Evolutionary conservation across 2,113 vertebrate species (phyloP).

Genomic region (Eptesicus fuscus): DNA sequence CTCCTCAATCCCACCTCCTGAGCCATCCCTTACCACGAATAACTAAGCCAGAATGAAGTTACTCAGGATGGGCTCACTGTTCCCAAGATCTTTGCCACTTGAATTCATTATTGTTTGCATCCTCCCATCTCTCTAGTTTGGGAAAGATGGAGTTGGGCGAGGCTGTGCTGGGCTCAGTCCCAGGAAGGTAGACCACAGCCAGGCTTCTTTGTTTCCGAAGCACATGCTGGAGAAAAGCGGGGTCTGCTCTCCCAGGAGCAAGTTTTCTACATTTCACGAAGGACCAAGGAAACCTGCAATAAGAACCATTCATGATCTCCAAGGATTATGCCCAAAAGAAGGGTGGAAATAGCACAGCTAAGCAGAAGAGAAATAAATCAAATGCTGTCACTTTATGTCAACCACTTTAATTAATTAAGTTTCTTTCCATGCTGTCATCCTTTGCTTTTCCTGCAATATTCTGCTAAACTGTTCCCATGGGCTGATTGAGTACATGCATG

Average conservation of each 20-base stretch:
- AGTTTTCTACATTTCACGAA: not conserved
- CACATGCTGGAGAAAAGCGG: not conserved
- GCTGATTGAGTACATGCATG: not conserved
- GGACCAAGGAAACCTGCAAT: not conserved
- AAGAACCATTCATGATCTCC: not conserved
- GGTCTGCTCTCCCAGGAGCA: not conserved
- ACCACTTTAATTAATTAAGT: constrained; percentile 19
- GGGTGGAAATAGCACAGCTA: not conserved
- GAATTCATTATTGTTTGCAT: not conserved
- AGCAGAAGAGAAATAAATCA: constrained; percentile 28
- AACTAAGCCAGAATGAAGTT: not conserved
- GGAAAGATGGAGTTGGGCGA: not conserved
- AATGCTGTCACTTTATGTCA: not conserved
- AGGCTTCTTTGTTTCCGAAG: not conserved
- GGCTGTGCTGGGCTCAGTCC: not conserved
- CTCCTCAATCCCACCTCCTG: not conserved
- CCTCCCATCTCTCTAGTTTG: not conserved
- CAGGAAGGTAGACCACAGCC: not conserved
- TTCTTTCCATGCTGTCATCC: constrained; percentile 39
- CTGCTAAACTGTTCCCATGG: not conserved
- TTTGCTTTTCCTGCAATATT: not conserved
- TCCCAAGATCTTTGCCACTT: not conserved
- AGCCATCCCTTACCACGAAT: not conserved
- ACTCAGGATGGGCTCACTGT: not conserved
- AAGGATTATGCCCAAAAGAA: not conserved